Conservation (phyloP, 2,113 vertebrate genomes). For the Climacteris rufus region DNA sequence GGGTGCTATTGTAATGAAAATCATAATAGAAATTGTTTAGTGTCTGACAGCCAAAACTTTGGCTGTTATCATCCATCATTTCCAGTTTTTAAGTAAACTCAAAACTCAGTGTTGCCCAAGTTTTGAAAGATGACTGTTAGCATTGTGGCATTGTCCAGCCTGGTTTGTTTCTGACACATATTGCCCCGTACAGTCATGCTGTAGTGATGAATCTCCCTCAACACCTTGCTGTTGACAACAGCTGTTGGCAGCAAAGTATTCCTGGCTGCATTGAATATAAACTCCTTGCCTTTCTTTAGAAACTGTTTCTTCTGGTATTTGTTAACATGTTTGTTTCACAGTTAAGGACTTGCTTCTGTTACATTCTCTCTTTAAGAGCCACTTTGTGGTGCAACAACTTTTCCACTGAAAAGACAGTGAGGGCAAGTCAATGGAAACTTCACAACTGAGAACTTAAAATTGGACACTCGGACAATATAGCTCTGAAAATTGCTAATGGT, state of each 20-base stretch:
- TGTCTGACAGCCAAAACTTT: background rate
- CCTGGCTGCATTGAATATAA: background rate
- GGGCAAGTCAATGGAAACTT: background rate
- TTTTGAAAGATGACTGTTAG: background rate
- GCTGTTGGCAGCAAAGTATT: background rate
- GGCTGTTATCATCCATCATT: background rate
- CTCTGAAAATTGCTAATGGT: background rate
- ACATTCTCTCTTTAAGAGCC: background rate
- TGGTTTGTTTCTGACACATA: background rate
- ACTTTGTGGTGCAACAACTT: background rate
- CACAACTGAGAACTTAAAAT: background rate
- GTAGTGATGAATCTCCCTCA: background rate
- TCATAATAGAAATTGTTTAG: background rate
- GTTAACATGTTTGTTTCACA: background rate
- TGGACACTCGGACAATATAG: accelerated
- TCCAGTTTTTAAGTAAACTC: background rate
- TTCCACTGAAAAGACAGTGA: background rate
- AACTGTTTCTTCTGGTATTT: background rate
- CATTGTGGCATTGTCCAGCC: background rate
- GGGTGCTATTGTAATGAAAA: background rate
- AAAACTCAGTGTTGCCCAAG: background rate
- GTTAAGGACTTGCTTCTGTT: background rate
- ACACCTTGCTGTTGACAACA: background rate
- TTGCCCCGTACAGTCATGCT: background rate
- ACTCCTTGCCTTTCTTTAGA: background rate